Evolutionary conservation across 2,113 vertebrate species (phyloP).

Genomic region (Carassius auratus): DNA sequence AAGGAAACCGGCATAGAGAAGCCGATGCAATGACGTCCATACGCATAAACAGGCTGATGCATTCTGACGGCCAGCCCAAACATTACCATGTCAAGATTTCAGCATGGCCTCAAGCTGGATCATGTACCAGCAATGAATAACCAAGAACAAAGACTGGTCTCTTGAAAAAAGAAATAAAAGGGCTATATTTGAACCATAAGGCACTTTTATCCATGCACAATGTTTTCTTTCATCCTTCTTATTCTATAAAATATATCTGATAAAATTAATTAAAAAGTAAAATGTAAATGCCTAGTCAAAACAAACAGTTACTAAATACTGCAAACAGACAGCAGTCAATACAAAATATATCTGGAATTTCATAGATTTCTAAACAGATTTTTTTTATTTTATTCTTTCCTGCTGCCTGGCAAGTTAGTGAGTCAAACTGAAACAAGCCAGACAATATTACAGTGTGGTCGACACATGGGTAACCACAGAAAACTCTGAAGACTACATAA

Average conservation of each 20-base stretch:
- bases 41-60: constrained; percentile 34
- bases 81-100: constrained; percentile 52
- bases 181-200: background rate
- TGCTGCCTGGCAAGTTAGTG: constrained; percentile 5
- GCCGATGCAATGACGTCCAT: background rate
- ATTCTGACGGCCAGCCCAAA: constrained; percentile 62
- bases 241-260: background rate
- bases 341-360: background rate
- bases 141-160: background rate
- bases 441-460: constrained; percentile 19
- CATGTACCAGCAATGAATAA: constrained; percentile 44
- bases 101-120: constrained; percentile 36
- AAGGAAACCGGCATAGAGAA: constrained; percentile 19
- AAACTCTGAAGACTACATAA: constrained; percentile 10
- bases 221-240: background rate
- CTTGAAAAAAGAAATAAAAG: background rate
- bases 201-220: background rate
- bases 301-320: background rate
- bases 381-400: background rate
- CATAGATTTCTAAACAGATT: background rate
- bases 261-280: background rate
- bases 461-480: constrained; percentile 23
- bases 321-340: constrained; percentile 7
- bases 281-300: background rate
- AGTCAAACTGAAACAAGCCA: constrained; percentile 22